Percentiles rank a stretch among this genome's conserved stretches.
Evolutionary conservation across 2,797 vertebrate species (phyloP).

Genomic region (Pantherophis alleghaniensis): DNA sequence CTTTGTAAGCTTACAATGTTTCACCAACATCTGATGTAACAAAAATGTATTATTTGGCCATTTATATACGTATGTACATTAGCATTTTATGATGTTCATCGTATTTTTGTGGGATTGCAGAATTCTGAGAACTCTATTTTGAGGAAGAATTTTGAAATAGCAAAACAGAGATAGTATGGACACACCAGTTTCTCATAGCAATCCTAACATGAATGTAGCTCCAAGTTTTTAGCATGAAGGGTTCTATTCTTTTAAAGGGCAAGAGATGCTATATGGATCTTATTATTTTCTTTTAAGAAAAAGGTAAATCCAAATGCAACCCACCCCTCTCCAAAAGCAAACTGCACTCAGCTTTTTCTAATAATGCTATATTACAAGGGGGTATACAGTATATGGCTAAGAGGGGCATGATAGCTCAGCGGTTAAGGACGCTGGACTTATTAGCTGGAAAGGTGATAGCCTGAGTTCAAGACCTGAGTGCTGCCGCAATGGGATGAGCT

Average conservation of each 20-base stretch:
- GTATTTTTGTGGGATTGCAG: neutral
- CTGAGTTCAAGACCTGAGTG: neutral
- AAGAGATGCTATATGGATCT: neutral
- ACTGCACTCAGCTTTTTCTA: neutral
- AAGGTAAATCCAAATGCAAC: neutral
- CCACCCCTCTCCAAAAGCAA: neutral
- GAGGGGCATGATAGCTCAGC: neutral
- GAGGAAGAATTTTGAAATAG: neutral
- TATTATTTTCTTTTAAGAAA: neutral
- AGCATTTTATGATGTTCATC: neutral
- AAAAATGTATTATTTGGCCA: neutral
- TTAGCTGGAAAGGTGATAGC: neutral
- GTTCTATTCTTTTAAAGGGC: neutral
- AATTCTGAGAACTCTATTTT: neutral
- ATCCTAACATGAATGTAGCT: neutral
- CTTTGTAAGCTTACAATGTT: neutral
- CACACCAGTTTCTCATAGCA: neutral
- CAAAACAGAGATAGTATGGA: neutral
- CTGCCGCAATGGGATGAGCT: neutral
- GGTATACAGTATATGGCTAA: rapidly evolving
- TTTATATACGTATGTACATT: neutral
- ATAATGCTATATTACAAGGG: neutral
- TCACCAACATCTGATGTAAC: neutral
- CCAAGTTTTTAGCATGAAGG: neutral
- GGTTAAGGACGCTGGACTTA: neutral